Evolutionary conservation across 2,888 invertebrate genomes (phyloP).

Genomic region (Slavum lentiscoides): DNA sequence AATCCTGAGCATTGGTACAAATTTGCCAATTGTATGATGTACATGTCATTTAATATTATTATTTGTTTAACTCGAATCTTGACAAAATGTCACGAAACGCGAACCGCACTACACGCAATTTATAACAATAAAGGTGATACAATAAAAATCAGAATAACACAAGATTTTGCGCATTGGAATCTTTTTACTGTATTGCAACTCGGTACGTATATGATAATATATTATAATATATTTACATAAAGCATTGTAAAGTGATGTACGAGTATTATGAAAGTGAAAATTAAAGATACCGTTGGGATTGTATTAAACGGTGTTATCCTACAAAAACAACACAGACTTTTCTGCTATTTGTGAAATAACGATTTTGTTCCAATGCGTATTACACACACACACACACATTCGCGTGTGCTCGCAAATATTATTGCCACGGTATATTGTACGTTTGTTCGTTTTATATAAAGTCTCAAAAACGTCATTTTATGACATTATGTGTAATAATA

Average conservation of each 20-base stretch:
- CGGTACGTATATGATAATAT: background rate
- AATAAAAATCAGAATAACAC: no score
- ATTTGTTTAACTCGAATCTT: no score
- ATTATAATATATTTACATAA: background rate
- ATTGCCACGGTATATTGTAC: background rate
- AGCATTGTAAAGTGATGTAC: background rate
- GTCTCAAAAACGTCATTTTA: background rate
- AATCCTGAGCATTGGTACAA: no score
- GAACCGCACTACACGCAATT: no score
- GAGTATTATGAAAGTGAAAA: background rate
- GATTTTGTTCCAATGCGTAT: slow-evolving; percentile 13
- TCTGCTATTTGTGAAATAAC: slow-evolving; percentile 22
- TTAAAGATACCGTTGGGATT: background rate
- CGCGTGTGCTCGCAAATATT: background rate
- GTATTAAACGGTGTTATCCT: background rate
- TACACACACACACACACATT: background rate
- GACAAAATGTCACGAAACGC: no score
- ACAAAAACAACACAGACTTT: slow-evolving; percentile 11
- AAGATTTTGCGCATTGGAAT: background rate
- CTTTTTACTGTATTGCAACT: background rate
- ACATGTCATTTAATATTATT: no score
- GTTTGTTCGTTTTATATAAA: background rate
- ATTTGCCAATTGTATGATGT: no score
- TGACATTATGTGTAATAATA: background rate
- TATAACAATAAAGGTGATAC: no score